Evolutionary conservation across 2,888 invertebrate genomes (phyloP), one percentile per base, ranked within the genome.

Genomic region (Idaea straminata): DNA sequence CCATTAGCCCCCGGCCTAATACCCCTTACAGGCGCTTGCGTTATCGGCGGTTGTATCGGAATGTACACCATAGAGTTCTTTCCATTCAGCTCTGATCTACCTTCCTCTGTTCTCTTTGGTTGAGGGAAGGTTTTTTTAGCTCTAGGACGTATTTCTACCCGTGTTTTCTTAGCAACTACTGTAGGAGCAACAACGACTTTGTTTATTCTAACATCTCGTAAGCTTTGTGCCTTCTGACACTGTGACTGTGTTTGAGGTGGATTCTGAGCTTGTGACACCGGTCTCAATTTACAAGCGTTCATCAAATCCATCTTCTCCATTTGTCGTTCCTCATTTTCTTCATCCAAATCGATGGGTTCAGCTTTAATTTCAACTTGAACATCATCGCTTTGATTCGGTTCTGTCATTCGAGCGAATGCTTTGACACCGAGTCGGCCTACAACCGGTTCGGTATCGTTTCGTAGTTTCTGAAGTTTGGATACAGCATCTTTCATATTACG

Each of bases 61-160:
- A 92, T 92, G 68, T 92, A 92, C 69, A 92, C 92, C 92, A 92
- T 92, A 0, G 91, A 88, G 74, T 92, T 92, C 76, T 92, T 92
- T 25, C 86, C 82, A 63, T 86, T 89, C 66, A 92, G 69, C 63
- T 91, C 91, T 15, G 89, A 86, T 1, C 87, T 74, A 0, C 83
- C 83, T 0, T 92, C 91, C 4, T 85, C 87, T 0, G 81, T 70
- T 70, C 88, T 88, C 72, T 83, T 86, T 15, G 90, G 84, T 70
- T 86, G 87, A 0, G 91, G 91, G 71, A 91, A 91, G 1, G 89
- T 83, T 72, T 92, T 92, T 77, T 85, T 88, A 0, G 91, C 91
- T 25, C 83, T 73, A 1, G 87, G 82, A 10, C 84, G 77, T 0
- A 81, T 62, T 36, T 89, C 89, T 0, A 75, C 57, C 62, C 25